A percentile compares a stretch with the other conserved stretches of the same genome.
These are phyloP conservation scores for Oreocharis arfaki DNA, from an alignment of 2,113 vertebrate species.

Conservation along the genomic window DNA sequence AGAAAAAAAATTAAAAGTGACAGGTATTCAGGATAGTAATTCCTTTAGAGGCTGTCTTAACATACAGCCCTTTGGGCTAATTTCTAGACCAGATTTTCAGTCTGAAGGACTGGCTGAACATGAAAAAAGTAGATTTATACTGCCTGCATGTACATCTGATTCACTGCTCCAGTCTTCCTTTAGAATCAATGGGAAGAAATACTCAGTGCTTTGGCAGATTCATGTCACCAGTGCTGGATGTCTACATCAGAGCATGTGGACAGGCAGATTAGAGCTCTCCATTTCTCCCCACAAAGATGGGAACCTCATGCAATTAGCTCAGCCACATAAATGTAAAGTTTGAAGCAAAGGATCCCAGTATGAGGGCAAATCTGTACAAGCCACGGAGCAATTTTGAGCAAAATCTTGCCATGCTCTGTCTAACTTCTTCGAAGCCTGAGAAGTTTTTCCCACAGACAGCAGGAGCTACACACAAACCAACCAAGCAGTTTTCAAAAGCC, in stretches of 20 bases:
- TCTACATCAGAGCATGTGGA: background rate
- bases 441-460: background rate
- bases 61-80: background rate
- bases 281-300: background rate
- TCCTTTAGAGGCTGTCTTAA: background rate
- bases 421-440: background rate
- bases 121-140: background rate
- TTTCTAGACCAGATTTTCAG: background rate
- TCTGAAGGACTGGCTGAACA: background rate
- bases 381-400: background rate
- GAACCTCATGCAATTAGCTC: background rate
- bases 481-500: background rate
- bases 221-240: accelerated
- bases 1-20: background rate
- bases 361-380: background rate
- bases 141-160: background rate
- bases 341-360: background rate
- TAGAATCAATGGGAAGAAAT: background rate
- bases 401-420: background rate
- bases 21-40: background rate
- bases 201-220: background rate
- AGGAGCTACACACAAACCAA: background rate
- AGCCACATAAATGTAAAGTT: background rate
- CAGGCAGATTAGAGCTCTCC: background rate
- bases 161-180: background rate